Percentiles rank a stretch among this genome's conserved stretches.
These are phyloP conservation scores for Galeruca laticollis DNA, from an alignment of 2,888 invertebrate species.

Conservation along the genomic window DNA sequence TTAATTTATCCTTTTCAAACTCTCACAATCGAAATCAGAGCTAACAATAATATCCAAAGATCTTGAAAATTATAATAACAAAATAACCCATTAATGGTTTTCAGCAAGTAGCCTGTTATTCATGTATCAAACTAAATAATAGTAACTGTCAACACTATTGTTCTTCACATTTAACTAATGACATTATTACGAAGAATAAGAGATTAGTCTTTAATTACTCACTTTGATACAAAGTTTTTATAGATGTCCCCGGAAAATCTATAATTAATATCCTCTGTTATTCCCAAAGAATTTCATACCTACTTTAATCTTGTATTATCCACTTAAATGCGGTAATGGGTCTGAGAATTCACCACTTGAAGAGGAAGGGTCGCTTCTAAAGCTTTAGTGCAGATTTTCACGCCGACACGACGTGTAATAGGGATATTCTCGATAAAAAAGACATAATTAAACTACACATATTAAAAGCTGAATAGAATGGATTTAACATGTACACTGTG, in stretches of 20 bases:
- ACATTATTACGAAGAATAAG: background rate
- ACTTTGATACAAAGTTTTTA: background rate
- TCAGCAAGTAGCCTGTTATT: no score
- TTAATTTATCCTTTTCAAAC: no score
- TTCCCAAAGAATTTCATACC: conserved; percentile 63
- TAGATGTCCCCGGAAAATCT: conserved; percentile 5
- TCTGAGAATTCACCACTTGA: conserved; percentile 36
- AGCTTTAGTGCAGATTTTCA: conserved; percentile 49
- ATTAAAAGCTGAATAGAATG: background rate
- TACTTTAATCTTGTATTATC: conserved; percentile 60
- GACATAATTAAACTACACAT: background rate
- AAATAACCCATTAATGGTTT: no score
- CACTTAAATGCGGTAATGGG: conserved; percentile 58
- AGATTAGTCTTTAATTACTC: background rate
- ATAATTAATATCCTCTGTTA: conserved; percentile 42
- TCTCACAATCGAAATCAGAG: no score
- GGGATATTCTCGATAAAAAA: background rate
- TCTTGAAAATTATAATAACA: no score
- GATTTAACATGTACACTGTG: background rate
- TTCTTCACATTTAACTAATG: no score
- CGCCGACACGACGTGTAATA: conserved; percentile 36
- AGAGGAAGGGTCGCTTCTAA: conserved; percentile 17
- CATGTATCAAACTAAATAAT: no score
- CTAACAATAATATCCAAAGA: no score
- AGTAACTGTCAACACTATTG: no score